Evolutionary conservation across 2,888 invertebrate species (phyloP).

Genomic region (Andrena trimmerana): DNA sequence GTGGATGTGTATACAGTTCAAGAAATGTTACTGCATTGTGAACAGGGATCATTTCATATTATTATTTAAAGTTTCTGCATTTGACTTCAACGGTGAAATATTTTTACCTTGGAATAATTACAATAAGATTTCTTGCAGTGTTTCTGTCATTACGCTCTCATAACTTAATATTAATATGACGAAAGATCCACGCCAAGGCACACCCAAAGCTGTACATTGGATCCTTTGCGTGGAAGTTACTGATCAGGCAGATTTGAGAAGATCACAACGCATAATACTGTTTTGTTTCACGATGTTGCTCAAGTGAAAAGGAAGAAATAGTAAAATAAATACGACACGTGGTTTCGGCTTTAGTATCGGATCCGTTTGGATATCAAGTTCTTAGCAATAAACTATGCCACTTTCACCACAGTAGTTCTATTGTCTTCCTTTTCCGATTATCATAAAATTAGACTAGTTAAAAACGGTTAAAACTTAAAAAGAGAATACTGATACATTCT

Average conservation of each 20-base stretch:
- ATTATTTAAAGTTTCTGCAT: not conserved
- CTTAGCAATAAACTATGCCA: not conserved
- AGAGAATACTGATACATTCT: conserved; percentile 46
- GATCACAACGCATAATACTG: conserved; percentile 80
- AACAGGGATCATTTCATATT: conserved; percentile 14
- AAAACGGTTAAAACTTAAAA: conserved; percentile 6
- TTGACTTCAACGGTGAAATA: conserved; percentile 6
- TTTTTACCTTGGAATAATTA: conserved; percentile 32
- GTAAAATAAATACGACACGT: conserved; percentile 17
- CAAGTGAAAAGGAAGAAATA: conserved; percentile 43
- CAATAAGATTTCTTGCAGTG: conserved; percentile 18
- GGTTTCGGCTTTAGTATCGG: not conserved
- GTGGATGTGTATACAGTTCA: not conserved
- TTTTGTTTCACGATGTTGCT: conserved; percentile 63
- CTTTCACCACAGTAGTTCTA: conserved; percentile 6
- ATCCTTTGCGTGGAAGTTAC: conserved; percentile 12
- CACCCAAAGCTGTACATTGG: conserved; percentile 15
- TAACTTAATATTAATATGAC: conserved; percentile 46
- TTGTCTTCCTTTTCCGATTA: conserved; percentile 24
- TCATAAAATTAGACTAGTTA: conserved; percentile 24
- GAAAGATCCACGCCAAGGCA: conserved; percentile 32
- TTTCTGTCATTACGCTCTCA: conserved; percentile 6
- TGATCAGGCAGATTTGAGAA: conserved; percentile 49
- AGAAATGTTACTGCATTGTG: conserved; percentile 34
- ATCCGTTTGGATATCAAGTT: not conserved